phyloP scores from a whole-genome alignment of 2,797 vertebrate genomes.

The Characodon lateralis region DNA sequence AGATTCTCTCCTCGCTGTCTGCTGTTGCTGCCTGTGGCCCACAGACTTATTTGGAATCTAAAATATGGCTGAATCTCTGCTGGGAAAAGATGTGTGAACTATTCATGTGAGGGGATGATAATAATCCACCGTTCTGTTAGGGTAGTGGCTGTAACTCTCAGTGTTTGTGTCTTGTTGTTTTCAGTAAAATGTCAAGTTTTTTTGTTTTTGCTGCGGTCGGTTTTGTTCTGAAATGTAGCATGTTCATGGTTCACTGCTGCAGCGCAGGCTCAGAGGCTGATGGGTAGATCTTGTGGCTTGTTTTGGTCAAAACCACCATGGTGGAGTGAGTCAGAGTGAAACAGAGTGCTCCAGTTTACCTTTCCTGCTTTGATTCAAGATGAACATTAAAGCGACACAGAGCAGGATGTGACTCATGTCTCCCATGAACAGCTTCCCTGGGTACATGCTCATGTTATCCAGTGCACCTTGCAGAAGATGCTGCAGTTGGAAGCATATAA shows the following conservation, averaged over 20 bases:
- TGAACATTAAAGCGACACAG: conserved; percentile 25
- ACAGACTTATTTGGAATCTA: conserved; percentile 61
- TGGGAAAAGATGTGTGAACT: conserved; percentile 47
- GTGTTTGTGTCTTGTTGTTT: conserved; percentile 3
- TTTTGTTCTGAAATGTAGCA: conserved; percentile 7
- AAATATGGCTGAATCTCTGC: conserved; percentile 57
- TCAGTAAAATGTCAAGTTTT: neutral
- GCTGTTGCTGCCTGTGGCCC: conserved; percentile 67
- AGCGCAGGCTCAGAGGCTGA: conserved; percentile 12
- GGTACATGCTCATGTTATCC: conserved; percentile 55
- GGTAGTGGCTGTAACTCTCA: conserved; percentile 3
- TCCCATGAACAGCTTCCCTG: conserved; percentile 38
- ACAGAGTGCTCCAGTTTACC: conserved; percentile 46
- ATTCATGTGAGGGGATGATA: conserved; percentile 7
- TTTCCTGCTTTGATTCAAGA: conserved; percentile 42
- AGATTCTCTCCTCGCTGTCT: conserved; percentile 70
- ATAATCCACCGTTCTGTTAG: conserved; percentile 1
- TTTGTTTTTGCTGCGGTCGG: neutral
- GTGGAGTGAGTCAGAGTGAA: conserved; percentile 58
- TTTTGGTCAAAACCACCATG: conserved; percentile 47
- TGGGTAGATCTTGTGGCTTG: conserved; percentile 46
- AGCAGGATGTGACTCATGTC: conserved; percentile 57
- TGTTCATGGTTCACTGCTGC: conserved; percentile 18
- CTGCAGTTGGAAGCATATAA: conserved; percentile 5
- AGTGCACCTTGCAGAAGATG: conserved; percentile 54